Evolutionary conservation across 1,140 invertebrate genomes (phyloP).

Genomic region (Brachionus sp.): DNA sequence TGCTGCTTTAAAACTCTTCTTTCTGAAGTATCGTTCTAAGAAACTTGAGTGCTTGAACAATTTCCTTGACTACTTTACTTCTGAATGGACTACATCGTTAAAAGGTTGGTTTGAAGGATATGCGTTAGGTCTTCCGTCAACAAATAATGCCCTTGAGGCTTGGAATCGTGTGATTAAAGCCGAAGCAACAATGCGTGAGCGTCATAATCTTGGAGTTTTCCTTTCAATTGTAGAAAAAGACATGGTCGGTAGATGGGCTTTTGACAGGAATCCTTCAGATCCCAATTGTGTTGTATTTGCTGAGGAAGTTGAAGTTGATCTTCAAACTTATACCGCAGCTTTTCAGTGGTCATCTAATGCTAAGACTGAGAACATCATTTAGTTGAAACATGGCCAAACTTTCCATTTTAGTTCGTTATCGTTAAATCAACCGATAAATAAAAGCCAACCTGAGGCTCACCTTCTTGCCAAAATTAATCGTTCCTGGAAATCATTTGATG

Average conservation of each 20-base stretch:
- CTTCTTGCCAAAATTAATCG: neutral
- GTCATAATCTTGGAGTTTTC: neutral
- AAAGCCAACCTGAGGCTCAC: neutral
- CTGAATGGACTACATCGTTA: neutral
- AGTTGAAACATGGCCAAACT: neutral
- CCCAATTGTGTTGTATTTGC: neutral
- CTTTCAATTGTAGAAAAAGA: conserved; percentile 22
- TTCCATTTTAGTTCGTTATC: neutral
- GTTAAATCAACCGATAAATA: no score
- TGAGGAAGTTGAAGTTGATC: neutral
- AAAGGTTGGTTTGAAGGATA: conserved; percentile 22
- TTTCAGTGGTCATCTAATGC: no score
- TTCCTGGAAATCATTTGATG: no score
- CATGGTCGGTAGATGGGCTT: neutral
- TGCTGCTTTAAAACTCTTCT: neutral
- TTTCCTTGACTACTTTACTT: neutral
- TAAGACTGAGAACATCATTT: no score
- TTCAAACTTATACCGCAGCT: neutral
- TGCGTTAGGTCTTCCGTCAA: neutral
- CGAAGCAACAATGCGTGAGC: neutral
- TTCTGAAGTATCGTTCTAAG: neutral
- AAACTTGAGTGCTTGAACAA: neutral
- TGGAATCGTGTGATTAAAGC: conserved; percentile 13
- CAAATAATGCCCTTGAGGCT: conserved; percentile 19
- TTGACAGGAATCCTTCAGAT: neutral